These are phyloP conservation scores for Volucella inanis DNA, from an alignment of 2,888 invertebrate genomes.

Conservation along the genomic window DNA sequence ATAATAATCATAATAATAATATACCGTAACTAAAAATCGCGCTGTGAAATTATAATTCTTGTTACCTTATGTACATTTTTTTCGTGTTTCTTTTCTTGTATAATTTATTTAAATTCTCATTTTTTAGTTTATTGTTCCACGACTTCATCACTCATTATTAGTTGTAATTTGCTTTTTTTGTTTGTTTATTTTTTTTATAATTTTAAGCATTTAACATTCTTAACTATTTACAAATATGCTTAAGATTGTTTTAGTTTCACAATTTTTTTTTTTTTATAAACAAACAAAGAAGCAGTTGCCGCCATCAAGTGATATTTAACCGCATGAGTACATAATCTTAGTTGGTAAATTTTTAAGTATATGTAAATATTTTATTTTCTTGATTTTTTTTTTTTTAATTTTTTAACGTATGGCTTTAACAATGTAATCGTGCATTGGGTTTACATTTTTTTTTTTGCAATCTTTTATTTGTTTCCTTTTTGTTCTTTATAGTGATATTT, in stretches of 20 bases:
- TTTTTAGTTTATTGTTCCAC: slow-evolving; percentile 38
- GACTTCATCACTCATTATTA: slow-evolving; percentile 49
- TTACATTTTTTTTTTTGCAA: slow-evolving; percentile 7
- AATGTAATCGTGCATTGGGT: slow-evolving; percentile 62
- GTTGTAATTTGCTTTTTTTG: slow-evolving; percentile 23
- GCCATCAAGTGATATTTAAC: slow-evolving; percentile 47
- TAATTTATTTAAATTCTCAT: slow-evolving; percentile 65
- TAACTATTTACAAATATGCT: slow-evolving; percentile 71
- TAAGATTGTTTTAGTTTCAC: slow-evolving; percentile 28
- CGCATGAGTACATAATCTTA: slow-evolving; percentile 70
- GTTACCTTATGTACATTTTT: slow-evolving; percentile 65
- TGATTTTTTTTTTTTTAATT: neutral
- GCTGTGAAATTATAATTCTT: slow-evolving; percentile 61
- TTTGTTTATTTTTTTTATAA: slow-evolving; percentile 17
- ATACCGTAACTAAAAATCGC: slow-evolving; percentile 64
- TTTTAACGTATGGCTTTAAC: slow-evolving; percentile 64
- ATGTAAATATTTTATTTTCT: slow-evolving; percentile 60
- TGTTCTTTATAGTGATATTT: slow-evolving; percentile 56
- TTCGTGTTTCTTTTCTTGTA: too few species aligned
- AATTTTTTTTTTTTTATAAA: slow-evolving; percentile 14
- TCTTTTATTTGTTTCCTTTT: slow-evolving; percentile 14
- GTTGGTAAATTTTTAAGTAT: slow-evolving; percentile 66
- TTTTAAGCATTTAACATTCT: slow-evolving; percentile 68
- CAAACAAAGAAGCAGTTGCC: slow-evolving; percentile 51
- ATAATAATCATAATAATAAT: too few species aligned